Evolutionary conservation across 2,113 vertebrate genomes (phyloP), one percentile per base, ranked within the genome.

Genomic region (Hystrix cristata): DNA sequence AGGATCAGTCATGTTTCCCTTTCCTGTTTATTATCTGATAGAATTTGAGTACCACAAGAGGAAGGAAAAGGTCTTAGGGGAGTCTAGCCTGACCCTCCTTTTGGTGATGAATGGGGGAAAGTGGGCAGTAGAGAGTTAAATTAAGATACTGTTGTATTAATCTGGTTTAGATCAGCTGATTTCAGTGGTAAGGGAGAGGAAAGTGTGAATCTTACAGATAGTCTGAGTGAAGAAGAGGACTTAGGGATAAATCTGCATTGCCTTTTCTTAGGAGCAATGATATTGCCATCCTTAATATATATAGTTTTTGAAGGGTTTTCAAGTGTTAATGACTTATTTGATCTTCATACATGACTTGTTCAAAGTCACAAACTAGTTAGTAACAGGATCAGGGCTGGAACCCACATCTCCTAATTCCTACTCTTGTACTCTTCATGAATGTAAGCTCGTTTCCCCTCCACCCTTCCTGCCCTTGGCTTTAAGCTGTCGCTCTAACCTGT

Each of bases 281-380:
- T 71, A 72, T 18, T 67, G 67, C 80, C 71, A 72, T 31, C 43
- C 60, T 57, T 60, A 91, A 48, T 91, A 59, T 71, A 23, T 31
- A 13, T n/a, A 79, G 23, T 48, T 81, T 88, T 95, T 62, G 86
- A 90, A 88, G 48, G 48, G 65, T 13, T 88, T 91, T 96, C 12
- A 57, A 88, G 38, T 83, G 0, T 59, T 59, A 60, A 34, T n/a
- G 65, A 87, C 7, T 69, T 79, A 80, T 62, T 85, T 95, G 79
- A 96, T 59, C 59, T 95, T 88, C 38, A 53, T n/a, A 89, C 86
- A 69, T 48, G 48, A 60, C 53, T 43, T 92, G 31, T 48, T 29
- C 27, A 87, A 94, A 69, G 90, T 87, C 60, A 90, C 31, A 55
- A 88, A n/a, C 46, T 83, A 91, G 60, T 85, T 85, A 80, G 69